Evolutionary conservation across 2,888 invertebrate species (phyloP).

Genomic region (Melipona bicolor): DNA sequence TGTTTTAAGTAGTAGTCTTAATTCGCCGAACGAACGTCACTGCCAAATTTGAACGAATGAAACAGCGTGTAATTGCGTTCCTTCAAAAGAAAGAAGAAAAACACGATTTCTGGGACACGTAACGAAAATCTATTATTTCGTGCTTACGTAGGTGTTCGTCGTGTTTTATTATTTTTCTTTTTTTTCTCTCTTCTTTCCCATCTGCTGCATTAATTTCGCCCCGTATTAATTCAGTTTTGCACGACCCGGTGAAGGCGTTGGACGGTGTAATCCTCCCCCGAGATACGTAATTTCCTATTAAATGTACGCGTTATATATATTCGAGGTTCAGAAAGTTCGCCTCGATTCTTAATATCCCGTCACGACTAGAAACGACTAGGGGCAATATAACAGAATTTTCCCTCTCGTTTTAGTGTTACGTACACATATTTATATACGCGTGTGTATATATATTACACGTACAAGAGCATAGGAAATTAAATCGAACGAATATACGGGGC

Average conservation of each 20-base stretch:
- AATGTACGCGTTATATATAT: conserved; percentile 28
- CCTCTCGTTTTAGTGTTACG: conserved; percentile 24
- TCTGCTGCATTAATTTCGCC: neutral
- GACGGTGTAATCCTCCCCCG: conserved; percentile 28
- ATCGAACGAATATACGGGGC: conserved; percentile 8
- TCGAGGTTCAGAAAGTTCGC: conserved; percentile 11
- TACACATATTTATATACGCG: neutral
- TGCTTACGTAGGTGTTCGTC: neutral
- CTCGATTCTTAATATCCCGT: conserved; percentile 42
- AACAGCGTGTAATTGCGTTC: neutral
- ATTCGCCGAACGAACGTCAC: neutral
- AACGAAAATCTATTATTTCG: neutral
- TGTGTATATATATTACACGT: neutral
- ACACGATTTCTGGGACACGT: neutral
- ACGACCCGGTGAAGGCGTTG: conserved; percentile 10
- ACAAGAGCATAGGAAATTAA: conserved; percentile 26
- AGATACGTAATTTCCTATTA: conserved; percentile 34
- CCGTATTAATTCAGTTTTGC: neutral
- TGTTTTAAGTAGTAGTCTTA: neutral
- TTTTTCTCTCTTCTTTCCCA: too few relatives aligned
- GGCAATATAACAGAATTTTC: conserved; percentile 21
- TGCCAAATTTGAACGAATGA: neutral
- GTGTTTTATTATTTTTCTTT: too few relatives aligned
- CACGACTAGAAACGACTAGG: conserved; percentile 47
- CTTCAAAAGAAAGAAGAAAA: neutral